Conservation (phyloP, 1,140 invertebrate species). For the Ceratosolen solmsi region DNA sequence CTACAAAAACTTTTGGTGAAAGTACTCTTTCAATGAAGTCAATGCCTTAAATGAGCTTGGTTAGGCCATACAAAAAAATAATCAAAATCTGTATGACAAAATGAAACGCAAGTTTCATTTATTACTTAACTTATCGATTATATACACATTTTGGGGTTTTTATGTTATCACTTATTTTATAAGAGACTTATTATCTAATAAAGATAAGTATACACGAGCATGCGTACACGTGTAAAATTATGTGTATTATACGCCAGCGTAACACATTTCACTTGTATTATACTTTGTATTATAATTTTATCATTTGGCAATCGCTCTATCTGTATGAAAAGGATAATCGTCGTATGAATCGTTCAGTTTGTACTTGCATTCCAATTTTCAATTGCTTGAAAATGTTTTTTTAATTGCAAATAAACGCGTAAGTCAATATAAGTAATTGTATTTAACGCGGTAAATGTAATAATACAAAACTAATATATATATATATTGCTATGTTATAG, state of each 20-base stretch:
- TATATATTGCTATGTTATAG: too few relatives aligned
- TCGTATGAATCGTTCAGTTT: neutral
- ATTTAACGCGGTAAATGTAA: too few relatives aligned
- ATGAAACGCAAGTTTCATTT: too few relatives aligned
- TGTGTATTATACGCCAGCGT: conserved; percentile 1
- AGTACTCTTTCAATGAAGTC: neutral
- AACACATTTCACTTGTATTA: neutral
- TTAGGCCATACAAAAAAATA: too few relatives aligned
- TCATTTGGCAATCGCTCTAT: neutral
- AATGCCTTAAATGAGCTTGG: too few relatives aligned
- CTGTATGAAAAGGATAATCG: neutral
- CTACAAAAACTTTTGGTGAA: conserved; percentile 6
- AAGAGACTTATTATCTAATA: conserved; percentile 25
- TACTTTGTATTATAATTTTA: neutral
- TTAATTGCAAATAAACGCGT: too few relatives aligned
- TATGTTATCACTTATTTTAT: conserved; percentile 34
- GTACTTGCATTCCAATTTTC: neutral
- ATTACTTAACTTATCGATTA: too few relatives aligned
- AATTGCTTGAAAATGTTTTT: neutral
- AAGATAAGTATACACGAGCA: neutral
- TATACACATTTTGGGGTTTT: neutral
- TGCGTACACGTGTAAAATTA: neutral
- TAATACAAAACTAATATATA: too few relatives aligned
- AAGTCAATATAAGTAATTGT: too few relatives aligned
- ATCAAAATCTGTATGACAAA: too few relatives aligned